Evolutionary conservation across 1,140 invertebrate genomes (phyloP), one percentile per base, ranked within the genome.

Genomic region (Ceratosolen solmsi): DNA sequence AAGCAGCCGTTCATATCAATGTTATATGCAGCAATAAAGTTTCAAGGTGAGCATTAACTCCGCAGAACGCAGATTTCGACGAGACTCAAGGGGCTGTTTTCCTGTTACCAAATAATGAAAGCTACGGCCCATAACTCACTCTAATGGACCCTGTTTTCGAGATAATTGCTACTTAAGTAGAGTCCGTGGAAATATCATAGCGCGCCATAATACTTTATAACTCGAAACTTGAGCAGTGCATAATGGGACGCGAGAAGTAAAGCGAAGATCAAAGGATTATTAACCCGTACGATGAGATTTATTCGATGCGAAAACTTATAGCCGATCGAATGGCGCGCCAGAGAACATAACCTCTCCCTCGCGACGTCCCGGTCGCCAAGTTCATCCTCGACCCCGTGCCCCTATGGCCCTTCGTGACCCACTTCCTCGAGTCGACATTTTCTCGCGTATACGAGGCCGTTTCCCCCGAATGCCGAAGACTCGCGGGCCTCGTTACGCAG

Each of bases 51-150:
- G 17, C 15, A 33, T 63, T 63, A 63, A 30, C 60, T 30, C 15
- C 33, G 27, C 30, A 5, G 60, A 63, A 36, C 27, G 33, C 30
- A 63, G 60, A 63, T 63, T 63, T 63, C 27, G 30, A 63, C 13
- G 60, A 63, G 60, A 33, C 60, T 63, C 60, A 17, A 63, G 30
- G 60, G 60, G 13, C 30, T 63, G 30, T 63, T 63, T 63, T 63
- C 60, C 30, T 63, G 60, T 63, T 63, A 63, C 60, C 60, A 33
- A 63, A 63, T 63, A 63, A 63, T 63, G 33, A 68, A 68, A 68
- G 33, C 63, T 68, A 22, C 20, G 33, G 33, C 33, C 63, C 22
- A 36, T 38, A 38, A 68, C 36, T 68, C 63, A 38, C 33, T 68
- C 63, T 38, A 68, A 68, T 68, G 36, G 33, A 38, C 17, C 33